Conservation (phyloP, 2,797 vertebrate genomes). For the Myotis myotis region DNA sequence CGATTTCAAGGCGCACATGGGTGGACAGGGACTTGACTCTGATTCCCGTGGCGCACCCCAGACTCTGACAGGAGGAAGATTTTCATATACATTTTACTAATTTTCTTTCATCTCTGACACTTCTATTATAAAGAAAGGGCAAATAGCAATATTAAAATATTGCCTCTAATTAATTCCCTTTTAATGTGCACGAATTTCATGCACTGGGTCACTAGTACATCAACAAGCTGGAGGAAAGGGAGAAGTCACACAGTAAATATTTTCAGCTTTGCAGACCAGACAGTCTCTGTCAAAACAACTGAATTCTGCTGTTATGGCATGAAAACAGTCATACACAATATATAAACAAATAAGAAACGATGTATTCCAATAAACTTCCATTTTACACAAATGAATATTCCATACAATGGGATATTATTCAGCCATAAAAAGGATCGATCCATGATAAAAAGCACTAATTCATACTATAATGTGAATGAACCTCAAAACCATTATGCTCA, state of each 20-base stretch:
- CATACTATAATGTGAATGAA: background rate
- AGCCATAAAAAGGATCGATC: background rate
- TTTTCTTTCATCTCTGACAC: too few species aligned
- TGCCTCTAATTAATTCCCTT: too few species aligned
- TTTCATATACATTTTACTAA: too few species aligned
- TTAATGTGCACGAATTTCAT: too few species aligned
- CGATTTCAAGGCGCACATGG: too few species aligned
- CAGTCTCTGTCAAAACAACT: background rate
- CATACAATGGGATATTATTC: background rate
- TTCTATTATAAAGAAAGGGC: too few species aligned
- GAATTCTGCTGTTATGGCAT: background rate
- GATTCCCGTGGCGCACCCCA: too few species aligned
- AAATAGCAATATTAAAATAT: too few species aligned
- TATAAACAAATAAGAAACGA: background rate
- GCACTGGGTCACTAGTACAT: too few species aligned
- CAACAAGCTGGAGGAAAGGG: background rate
- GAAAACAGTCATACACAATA: background rate
- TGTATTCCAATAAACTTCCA: background rate
- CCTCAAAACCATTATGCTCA: background rate
- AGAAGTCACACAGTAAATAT: background rate
- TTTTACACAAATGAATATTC: background rate
- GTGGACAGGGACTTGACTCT: too few species aligned
- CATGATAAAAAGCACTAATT: background rate
- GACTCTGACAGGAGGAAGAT: too few species aligned
- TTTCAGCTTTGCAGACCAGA: background rate